Conservation (phyloP, 2,113 vertebrate genomes). For the Mystacornis crossleyi region DNA sequence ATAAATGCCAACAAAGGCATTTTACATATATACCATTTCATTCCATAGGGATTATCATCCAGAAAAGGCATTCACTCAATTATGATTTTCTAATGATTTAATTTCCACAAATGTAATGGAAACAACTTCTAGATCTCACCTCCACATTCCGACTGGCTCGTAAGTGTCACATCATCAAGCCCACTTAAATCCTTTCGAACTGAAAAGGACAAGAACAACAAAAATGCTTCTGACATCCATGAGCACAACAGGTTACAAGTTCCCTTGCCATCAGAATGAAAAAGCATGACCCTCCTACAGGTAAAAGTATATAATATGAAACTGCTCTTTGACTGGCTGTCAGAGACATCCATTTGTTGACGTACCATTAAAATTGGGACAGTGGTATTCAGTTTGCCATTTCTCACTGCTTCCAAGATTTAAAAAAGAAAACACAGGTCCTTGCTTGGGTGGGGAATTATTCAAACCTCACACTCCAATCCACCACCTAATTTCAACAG, state of each 20-base stretch:
- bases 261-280: neutral
- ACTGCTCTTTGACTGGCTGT: neutral
- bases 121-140: constrained; percentile 69
- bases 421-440: neutral
- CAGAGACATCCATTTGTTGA: neutral
- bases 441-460: neutral
- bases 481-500: neutral
- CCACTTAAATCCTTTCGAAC: constrained; percentile 84
- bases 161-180: constrained; percentile 83
- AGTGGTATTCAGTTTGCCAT: neutral
- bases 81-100: neutral
- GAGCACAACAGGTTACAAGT: neutral
- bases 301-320: neutral
- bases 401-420: neutral
- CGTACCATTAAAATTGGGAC: neutral
- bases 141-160: constrained; percentile 85
- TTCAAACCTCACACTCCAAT: neutral
- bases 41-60: neutral
- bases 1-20: neutral
- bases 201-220: constrained; percentile 56
- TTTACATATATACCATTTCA: neutral
- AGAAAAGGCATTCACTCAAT: neutral
- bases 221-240: neutral
- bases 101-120: neutral
- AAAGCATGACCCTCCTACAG: neutral